Conservation (phyloP, 2,113 vertebrate genomes). For the Larimichthys polyactis region DNA sequence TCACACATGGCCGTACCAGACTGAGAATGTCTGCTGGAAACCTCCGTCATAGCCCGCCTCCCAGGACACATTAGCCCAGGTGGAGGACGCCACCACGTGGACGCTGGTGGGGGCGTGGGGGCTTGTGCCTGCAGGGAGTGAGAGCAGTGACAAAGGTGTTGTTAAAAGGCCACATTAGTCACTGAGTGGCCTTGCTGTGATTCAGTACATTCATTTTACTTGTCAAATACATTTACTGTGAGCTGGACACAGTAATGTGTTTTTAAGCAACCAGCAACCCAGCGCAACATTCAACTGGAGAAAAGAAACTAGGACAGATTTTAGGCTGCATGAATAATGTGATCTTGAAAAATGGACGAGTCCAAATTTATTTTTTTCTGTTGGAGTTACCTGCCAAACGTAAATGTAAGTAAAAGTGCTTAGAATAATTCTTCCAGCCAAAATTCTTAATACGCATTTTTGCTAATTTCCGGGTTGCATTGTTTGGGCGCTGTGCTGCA, state of each 20-base stretch:
- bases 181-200: constrained; percentile 7
- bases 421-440: not conserved
- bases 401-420: not conserved
- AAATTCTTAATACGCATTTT: not conserved
- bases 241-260: constrained; percentile 9
- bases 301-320: not conserved
- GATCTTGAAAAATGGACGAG: not conserved
- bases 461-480: not conserved
- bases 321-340: not conserved
- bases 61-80: constrained; percentile 97
- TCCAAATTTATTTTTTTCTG: not conserved
- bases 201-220: constrained; percentile 1
- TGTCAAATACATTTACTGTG: constrained; percentile 30
- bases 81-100: constrained; percentile 91
- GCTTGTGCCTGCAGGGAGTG: constrained; percentile 91
- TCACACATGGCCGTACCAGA: constrained; percentile 99
- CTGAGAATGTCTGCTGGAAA: constrained; percentile 99
- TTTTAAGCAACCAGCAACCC: not conserved
- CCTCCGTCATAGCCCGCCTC: constrained; percentile 96
- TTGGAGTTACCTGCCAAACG: not conserved
- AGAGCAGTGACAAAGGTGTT: constrained; percentile 5
- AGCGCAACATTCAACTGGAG: not conserved
- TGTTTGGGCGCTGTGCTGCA: not conserved
- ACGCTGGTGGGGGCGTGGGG: constrained; percentile 93
- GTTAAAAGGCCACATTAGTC: constrained; percentile 56